Conservation (phyloP, 2,888 invertebrate species). For the Gryllus longicercus region DNA sequence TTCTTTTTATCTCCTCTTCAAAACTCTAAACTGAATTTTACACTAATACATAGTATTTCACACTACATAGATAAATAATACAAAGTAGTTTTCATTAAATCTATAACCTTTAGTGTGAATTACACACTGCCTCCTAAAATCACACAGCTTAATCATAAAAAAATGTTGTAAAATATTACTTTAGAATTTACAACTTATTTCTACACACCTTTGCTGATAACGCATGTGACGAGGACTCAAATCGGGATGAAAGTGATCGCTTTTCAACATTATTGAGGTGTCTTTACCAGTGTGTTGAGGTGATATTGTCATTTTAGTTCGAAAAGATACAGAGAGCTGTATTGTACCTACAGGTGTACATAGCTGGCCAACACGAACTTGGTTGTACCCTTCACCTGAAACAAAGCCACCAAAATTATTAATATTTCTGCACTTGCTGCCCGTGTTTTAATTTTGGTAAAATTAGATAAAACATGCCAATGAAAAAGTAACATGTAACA, state of each 20-base stretch:
- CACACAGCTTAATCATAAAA: conserved; percentile 18
- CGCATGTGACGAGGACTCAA: conserved; percentile 65
- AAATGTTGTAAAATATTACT: background rate
- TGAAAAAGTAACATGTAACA: background rate
- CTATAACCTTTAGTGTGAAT: too few relatives aligned
- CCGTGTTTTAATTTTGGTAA: too few relatives aligned
- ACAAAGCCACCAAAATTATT: conserved; percentile 28
- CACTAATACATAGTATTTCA: too few relatives aligned
- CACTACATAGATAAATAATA: too few relatives aligned
- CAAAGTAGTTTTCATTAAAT: too few relatives aligned
- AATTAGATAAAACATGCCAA: too few relatives aligned
- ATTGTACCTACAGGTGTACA: conserved; percentile 83
- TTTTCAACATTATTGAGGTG: conserved; percentile 77
- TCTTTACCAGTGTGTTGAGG: conserved; percentile 70
- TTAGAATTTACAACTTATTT: background rate
- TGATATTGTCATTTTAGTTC: conserved; percentile 88
- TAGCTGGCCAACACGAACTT: conserved; percentile 78
- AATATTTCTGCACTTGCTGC: background rate
- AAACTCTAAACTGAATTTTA: too few relatives aligned
- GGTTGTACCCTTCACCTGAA: conserved; percentile 75
- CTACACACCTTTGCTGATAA: conserved; percentile 55
- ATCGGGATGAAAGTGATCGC: conserved; percentile 82
- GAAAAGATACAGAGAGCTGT: conserved; percentile 75
- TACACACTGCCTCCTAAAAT: too few relatives aligned
- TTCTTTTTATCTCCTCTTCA: too few relatives aligned